Percentiles rank a stretch among this genome's conserved stretches.
These are phyloP conservation scores for Phragmatobia fuliginosa DNA, from an alignment of 2,888 invertebrate species.

Conservation along the genomic window DNA sequence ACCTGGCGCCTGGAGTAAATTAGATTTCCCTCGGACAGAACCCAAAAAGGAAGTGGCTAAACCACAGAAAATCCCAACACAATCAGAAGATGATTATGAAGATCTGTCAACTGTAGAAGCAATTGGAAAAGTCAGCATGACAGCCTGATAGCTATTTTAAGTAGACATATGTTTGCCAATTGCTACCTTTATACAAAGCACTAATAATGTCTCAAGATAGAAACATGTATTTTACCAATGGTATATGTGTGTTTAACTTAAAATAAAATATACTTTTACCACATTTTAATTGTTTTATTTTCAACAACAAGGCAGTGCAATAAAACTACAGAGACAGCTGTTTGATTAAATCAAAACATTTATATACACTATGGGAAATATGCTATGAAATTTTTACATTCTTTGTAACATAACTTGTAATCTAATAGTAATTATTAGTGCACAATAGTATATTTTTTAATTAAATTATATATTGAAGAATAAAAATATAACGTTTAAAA, in stretches of 20 bases:
- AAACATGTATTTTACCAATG: conserved; percentile 19
- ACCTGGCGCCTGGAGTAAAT: conserved; percentile 92
- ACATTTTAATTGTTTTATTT: conserved; percentile 40
- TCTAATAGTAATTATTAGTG: conserved; percentile 22
- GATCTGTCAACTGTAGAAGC: conserved; percentile 91
- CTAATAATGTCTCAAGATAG: conserved; percentile 9
- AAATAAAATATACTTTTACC: conserved; percentile 54
- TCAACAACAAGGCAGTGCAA: conserved; percentile 28
- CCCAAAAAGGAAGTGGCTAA: conserved; percentile 56
- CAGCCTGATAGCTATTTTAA: conserved; percentile 51
- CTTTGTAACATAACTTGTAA: conserved; percentile 26
- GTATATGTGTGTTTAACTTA: conserved; percentile 39
- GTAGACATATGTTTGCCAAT: conserved; percentile 9
- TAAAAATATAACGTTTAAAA: conserved; percentile 53
- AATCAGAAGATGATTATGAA: conserved; percentile 87
- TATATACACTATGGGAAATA: conserved; percentile 42
- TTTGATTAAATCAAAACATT: conserved; percentile 54
- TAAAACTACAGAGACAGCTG: conserved; percentile 41
- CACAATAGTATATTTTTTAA: conserved; percentile 23
- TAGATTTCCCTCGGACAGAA: conserved; percentile 88
- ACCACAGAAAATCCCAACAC: conserved; percentile 45
- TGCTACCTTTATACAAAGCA: conserved; percentile 23
- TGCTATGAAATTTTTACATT: conserved; percentile 33
- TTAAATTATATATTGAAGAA: conserved; percentile 25
- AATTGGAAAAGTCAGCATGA: conserved; percentile 77